These are phyloP conservation scores for Cephonodes hylas DNA, from an alignment of 2,888 invertebrate species.

Conservation along the genomic window DNA sequence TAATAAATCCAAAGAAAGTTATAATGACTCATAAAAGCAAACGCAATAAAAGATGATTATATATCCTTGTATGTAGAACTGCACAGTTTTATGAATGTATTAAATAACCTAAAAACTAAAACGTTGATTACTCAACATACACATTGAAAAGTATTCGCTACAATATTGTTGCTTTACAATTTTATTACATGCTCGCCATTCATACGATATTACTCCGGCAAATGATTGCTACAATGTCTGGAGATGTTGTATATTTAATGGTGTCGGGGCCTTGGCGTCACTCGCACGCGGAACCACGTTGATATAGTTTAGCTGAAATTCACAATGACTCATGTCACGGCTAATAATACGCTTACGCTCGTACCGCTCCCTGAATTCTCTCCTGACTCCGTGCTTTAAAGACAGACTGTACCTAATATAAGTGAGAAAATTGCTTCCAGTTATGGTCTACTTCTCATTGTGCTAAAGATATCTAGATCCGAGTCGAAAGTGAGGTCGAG, in stretches of 20 bases:
- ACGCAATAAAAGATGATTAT: no score
- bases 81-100: neutral
- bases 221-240: neutral
- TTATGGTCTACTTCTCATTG: neutral
- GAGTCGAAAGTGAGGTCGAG: neutral
- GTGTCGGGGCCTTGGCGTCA: conserved; percentile 6
- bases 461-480: neutral
- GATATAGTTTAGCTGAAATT: conserved; percentile 12
- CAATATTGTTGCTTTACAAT: neutral
- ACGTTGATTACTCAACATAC: neutral
- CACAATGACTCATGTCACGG: conserved; percentile 9
- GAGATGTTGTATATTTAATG: conserved; percentile 1
- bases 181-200: neutral
- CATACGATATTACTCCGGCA: neutral
- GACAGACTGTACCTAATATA: neutral
- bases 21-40: no score
- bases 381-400: neutral
- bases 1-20: no score
- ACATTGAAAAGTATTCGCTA: neutral
- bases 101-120: neutral
- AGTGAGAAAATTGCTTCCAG: neutral
- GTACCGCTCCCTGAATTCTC: neutral
- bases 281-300: conserved; percentile 8
- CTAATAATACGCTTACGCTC: conserved; percentile 5
- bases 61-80: no score